phyloP scores from a whole-genome alignment of 2,888 invertebrate species.

The Aphidoletes aphidimyza region DNA sequence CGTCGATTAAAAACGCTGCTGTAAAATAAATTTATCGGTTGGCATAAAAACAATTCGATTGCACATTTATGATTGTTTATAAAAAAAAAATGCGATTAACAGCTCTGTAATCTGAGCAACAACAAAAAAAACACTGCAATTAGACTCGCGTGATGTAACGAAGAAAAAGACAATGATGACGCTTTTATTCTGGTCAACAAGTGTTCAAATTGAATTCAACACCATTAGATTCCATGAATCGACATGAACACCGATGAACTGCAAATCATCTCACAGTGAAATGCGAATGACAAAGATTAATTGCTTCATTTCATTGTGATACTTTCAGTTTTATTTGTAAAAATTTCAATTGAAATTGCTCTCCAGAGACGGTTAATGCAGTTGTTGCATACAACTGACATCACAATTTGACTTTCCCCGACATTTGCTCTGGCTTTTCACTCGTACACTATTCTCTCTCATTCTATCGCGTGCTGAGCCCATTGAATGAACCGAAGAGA shows the following conservation, averaged over 20 bases:
- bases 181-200: too few species aligned
- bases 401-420: neutral
- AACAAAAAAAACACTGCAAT: neutral
- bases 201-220: too few species aligned
- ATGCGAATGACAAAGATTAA: slow-evolving; percentile 1
- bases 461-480: neutral
- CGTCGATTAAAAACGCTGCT: too few species aligned
- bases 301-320: slow-evolving; percentile 11
- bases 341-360: neutral
- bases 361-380: neutral
- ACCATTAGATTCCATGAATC: too few species aligned
- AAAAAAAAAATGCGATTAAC: too few species aligned
- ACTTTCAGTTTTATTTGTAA: slow-evolving; percentile 15
- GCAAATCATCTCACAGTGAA: neutral
- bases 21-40: neutral
- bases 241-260: too few species aligned
- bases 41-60: too few species aligned
- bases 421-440: neutral
- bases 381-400: neutral
- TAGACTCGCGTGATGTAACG: too few species aligned
- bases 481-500: too few species aligned
- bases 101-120: neutral
- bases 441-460: neutral
- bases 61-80: too few species aligned
- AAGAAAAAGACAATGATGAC: too few species aligned